Evolutionary conservation across 1,140 invertebrate species (phyloP), one percentile per base, ranked within the genome.

Genomic region (Panagrolaimus sp.): DNA sequence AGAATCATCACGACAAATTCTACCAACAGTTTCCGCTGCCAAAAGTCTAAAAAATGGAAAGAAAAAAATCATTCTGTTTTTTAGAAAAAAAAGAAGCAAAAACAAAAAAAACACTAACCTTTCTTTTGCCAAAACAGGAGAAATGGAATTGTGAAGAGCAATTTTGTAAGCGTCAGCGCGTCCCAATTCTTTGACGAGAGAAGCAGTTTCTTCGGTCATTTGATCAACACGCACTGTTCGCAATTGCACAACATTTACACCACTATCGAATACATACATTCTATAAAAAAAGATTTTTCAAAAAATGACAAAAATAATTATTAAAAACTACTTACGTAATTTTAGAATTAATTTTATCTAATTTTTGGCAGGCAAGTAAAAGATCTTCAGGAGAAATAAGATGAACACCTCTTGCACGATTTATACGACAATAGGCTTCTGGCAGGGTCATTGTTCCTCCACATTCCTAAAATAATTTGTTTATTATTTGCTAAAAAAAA

Each of bases 401-500:
- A 81, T 88, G 87, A 76, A 88, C 83, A 52, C 87, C 87, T 75
- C 87, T 74, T 6, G 87, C 87, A 79, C 88, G 79, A 79, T 98
- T 98, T 6, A 98, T 90, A 75, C 94, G 87, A 85, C 95, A 98
- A 86, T 93, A 99, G 6, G 91, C 93, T 87, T 98, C 96, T 9
- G 94, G 90, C 62, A 98, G 84, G 9, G 92, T 90, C 91, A 98
- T 96, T 86, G 97, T 94, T 14, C 95, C 95, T 9, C 80, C 80
- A 55, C 74, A 78, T 65, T 83, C 79, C 79, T 83, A 48, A 26
- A 77, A 65, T n/a, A 10, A 46, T 43, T 62, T 15, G 32, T 17
- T 21, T 12, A 65, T 24, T 24, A 52, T 17, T 21, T 72, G 3
- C 38, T 47, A 28, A 71, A 71, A 28, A 45, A 69, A 74, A 75